These are phyloP conservation scores for Myotis myotis DNA, from an alignment of 2,797 vertebrate species.

Conservation along the genomic window DNA sequence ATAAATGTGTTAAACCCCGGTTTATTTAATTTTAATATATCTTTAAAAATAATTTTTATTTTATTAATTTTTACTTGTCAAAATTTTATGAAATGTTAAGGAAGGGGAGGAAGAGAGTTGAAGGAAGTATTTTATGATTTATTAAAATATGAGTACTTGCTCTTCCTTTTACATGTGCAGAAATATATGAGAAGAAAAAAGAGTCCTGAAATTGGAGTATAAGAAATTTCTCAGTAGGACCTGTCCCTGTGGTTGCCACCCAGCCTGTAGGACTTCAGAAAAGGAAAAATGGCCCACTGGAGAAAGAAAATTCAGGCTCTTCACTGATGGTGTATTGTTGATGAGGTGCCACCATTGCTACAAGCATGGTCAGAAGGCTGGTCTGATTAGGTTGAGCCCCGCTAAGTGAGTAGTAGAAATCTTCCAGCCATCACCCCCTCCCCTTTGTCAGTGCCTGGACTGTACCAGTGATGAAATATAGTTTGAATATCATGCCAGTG, in stretches of 20 bases:
- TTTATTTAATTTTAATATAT: conserved; percentile 26
- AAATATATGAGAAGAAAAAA: not conserved
- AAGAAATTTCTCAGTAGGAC: not conserved
- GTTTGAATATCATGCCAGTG: not conserved
- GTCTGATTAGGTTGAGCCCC: not conserved
- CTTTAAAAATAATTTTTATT: not conserved
- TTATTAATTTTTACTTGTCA: conserved; percentile 14
- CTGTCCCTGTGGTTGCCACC: not conserved
- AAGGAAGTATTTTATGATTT: conserved; percentile 28
- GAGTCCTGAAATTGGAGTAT: not conserved
- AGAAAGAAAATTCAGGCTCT: not conserved
- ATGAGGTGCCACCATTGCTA: not conserved
- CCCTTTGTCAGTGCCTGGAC: no score
- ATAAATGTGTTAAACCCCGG: not conserved
- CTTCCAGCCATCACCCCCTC: not conserved
- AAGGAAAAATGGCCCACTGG: not conserved
- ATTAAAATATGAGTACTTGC: not conserved
- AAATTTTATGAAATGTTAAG: not conserved
- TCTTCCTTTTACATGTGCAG: not conserved
- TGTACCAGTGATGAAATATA: not conserved
- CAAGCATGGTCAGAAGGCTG: not conserved
- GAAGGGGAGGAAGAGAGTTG: not conserved
- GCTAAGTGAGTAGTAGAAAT: not conserved
- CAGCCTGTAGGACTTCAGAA: not conserved
- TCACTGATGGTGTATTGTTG: not conserved